Percentiles rank a stretch among this genome's conserved stretches.
phyloP scores from a whole-genome alignment of 2,113 vertebrate species.

The Spermophilus dauricus region DNA sequence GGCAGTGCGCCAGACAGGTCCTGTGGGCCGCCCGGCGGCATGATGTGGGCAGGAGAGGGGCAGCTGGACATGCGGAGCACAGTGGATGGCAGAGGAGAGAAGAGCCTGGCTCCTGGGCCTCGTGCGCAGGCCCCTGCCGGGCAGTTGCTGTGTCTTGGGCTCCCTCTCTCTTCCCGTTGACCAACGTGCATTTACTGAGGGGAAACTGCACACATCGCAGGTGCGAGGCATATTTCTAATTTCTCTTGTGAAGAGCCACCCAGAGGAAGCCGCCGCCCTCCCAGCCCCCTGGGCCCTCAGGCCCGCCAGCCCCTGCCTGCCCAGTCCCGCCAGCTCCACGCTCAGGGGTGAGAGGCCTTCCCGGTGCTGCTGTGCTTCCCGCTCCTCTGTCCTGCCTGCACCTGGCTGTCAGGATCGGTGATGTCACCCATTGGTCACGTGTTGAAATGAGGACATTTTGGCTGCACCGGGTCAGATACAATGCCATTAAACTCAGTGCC shows the following conservation, averaged over 20 bases:
- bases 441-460: no score
- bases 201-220: background rate
- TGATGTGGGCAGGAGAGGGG: accelerated
- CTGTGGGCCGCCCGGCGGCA: background rate
- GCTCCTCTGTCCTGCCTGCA: background rate
- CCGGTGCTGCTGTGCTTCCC: no score
- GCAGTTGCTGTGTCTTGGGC: background rate
- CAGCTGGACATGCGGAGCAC: accelerated
- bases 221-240: background rate
- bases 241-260: background rate
- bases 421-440: background rate
- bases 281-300: background rate
- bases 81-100: accelerated
- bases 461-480: no score
- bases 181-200: background rate
- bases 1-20: background rate
- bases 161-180: no score
- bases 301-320: no score
- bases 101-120: background rate
- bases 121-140: accelerated
- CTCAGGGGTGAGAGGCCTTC: no score
- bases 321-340: no score
- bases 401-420: background rate
- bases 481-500: no score
- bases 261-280: background rate